Base-by-base conservation (phyloP, 2,113 vertebrate genomes). In the Aptenodytes patagonicus region DNA sequence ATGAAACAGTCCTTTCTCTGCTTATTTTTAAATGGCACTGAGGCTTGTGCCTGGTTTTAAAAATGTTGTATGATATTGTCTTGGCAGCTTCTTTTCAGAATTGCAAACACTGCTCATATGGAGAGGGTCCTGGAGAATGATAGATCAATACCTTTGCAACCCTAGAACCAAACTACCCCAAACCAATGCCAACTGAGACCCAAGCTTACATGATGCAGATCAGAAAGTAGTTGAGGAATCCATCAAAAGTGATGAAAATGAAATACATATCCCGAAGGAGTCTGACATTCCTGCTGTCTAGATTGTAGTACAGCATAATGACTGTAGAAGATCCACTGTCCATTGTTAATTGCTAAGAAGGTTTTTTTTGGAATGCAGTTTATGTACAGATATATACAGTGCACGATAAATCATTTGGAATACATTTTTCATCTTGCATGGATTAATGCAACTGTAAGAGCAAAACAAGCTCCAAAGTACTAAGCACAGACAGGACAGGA, bases 171-270 rank as follows among this genome's bases (percentile, higher is more conserved):
- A 88, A 71, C 21, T 85, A n/a, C 17, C 47, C 51, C 47, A 87
- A 87, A 91, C 21, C 5, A 52, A 12, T 82, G 40, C 7, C 95
- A 90, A 89, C 20, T 93, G 78, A 94, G 31, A 95, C 58, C 52
- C 61, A 77, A 58, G 38, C 22, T 62, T 93, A 64, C n/a, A 73
- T 28, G 21, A 87, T 89, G 46, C 22, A 93, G 29, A 93, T 69
- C 81, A 93, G 71, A 95, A 26, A 36, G 18, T n/a, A n/a, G 1
- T 31, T 76, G 82, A 68, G 46, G 71, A 70, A 96, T 85, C 38
- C 38, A 93, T 90, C 75, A 96, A 90, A 95, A 91, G 11, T 28
- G 57, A 70, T 89, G 76, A 70, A 96, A 95, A 90, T 79, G 18
- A 87, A 95, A 61, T 12, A 36, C 51, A 5, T 54, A 72, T 83